Percentiles rank a stretch among this genome's conserved stretches.
These are phyloP conservation scores for Lutjanus erythropterus DNA, from an alignment of 2,113 vertebrate genomes.

Conservation along the genomic window DNA sequence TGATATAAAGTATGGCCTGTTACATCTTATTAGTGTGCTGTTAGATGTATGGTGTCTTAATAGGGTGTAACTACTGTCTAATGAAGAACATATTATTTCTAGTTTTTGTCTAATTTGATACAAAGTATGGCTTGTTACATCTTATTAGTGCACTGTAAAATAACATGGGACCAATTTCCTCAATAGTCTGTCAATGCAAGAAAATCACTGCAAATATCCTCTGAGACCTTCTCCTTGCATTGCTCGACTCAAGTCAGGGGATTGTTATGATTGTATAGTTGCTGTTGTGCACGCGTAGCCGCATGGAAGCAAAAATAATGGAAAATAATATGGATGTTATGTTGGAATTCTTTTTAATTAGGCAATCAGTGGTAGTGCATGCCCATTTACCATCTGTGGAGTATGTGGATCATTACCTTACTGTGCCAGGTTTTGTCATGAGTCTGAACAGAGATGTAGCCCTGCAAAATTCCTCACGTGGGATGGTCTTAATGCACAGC, in stretches of 20 bases:
- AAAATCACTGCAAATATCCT: not conserved
- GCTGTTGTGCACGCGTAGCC: slow-evolving; percentile 10
- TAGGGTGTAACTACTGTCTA: too few species aligned
- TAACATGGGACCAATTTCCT: too few species aligned
- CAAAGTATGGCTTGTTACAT: too few species aligned
- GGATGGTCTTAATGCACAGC: slow-evolving; percentile 74
- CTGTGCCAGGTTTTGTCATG: slow-evolving; percentile 67
- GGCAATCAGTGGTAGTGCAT: slow-evolving; percentile 60
- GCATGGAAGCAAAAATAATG: slow-evolving; percentile 50
- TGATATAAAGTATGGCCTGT: too few species aligned
- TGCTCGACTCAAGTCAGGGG: slow-evolving; percentile 2
- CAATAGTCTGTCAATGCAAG: slow-evolving; percentile 3
- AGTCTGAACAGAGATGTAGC: slow-evolving; percentile 63
- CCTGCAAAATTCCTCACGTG: slow-evolving; percentile 64
- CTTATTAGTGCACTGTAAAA: too few species aligned
- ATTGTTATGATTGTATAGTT: slow-evolving; percentile 16
- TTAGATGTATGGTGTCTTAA: too few species aligned
- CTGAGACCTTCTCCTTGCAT: slow-evolving; percentile 2
- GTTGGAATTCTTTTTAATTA: slow-evolving; percentile 76
- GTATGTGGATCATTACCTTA: slow-evolving; percentile 76
- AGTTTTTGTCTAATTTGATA: too few species aligned
- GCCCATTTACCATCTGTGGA: slow-evolving; percentile 77
- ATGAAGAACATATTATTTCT: too few species aligned
- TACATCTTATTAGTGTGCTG: too few species aligned
- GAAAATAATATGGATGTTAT: slow-evolving; percentile 60